A percentile compares a stretch with the other conserved stretches of the same genome.
phyloP scores from a whole-genome alignment of 53 echinoderm and acorn worm species.

The Crossaster papposus region DNA sequence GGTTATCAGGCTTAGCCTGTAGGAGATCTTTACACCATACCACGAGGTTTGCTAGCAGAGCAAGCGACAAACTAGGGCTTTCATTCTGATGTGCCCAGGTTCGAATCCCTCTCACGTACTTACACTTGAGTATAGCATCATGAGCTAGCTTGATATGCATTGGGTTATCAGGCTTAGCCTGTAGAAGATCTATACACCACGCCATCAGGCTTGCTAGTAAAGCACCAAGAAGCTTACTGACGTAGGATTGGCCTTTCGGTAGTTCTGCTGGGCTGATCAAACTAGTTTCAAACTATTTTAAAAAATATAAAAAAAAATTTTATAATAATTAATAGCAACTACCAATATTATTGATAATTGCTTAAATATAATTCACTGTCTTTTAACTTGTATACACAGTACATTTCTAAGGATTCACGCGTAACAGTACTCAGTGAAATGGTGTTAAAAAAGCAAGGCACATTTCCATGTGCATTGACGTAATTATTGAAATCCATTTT shows the following conservation, averaged over 20 bases:
- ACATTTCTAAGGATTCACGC: too few relatives aligned
- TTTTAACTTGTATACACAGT: too few relatives aligned
- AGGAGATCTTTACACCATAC: conserved; percentile 74
- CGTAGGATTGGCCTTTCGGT: conserved; percentile 70
- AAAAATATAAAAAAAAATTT: background rate
- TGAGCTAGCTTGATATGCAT: conserved; percentile 61
- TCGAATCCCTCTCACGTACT: conserved; percentile 42
- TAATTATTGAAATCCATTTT: too few relatives aligned
- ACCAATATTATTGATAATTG: too few relatives aligned
- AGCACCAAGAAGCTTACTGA: conserved; percentile 82
- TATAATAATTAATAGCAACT: too few relatives aligned
- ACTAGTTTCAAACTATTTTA: conserved; percentile 31
- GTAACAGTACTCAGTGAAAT: too few relatives aligned
- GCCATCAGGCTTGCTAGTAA: conserved; percentile 87
- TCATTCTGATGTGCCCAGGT: background rate
- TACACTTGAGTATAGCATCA: conserved; percentile 80
- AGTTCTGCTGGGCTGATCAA: background rate
- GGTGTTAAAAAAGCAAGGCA: too few relatives aligned
- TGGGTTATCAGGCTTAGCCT: conserved; percentile 44
- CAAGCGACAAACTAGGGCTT: too few relatives aligned
- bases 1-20: conserved; percentile 37
- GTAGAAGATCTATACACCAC: conserved; percentile 76
- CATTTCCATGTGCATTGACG: too few relatives aligned
- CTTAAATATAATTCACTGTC: too few relatives aligned
- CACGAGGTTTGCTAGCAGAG: too few relatives aligned